phyloP scores from a whole-genome alignment of 2,113 vertebrate genomes.

The Crotalus viridis region DNA sequence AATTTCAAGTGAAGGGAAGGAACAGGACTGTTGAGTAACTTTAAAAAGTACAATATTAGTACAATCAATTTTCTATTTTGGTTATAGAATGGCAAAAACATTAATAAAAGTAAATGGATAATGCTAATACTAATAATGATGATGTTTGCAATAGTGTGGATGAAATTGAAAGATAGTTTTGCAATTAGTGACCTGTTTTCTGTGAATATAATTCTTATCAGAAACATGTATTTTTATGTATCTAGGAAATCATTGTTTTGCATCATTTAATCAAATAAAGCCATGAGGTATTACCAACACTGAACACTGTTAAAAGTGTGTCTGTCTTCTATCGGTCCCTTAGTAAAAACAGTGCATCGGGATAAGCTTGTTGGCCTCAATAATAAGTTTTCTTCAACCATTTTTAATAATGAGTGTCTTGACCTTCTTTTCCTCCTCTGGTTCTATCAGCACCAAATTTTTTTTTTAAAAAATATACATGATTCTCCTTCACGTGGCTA shows the following conservation, averaged over 20 bases:
- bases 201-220: slow-evolving; percentile 68
- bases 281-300: slow-evolving; percentile 62
- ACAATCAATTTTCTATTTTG: not conserved
- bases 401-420: slow-evolving; percentile 39
- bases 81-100: not conserved
- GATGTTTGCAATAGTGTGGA: slow-evolving; percentile 1
- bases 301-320: not conserved
- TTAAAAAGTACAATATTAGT: slow-evolving; percentile 24
- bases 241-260: slow-evolving; percentile 74
- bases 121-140: not conserved
- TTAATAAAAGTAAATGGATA: not conserved
- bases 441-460: slow-evolving; percentile 22
- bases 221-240: slow-evolving; percentile 74
- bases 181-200: slow-evolving; percentile 50
- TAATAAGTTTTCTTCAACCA: slow-evolving; percentile 15
- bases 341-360: not conserved
- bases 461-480: slow-evolving; percentile 21
- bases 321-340: not conserved
- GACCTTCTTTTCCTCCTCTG: slow-evolving; percentile 15
- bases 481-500: slow-evolving; percentile 43
- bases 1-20: slow-evolving; percentile 35
- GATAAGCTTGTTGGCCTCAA: not conserved
- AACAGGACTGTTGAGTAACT: slow-evolving; percentile 6
- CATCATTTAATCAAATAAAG: slow-evolving; percentile 73
- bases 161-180: slow-evolving; percentile 48